Evolutionary conservation across 1,140 invertebrate genomes (phyloP).

Genomic region (Subanguina moxae): DNA sequence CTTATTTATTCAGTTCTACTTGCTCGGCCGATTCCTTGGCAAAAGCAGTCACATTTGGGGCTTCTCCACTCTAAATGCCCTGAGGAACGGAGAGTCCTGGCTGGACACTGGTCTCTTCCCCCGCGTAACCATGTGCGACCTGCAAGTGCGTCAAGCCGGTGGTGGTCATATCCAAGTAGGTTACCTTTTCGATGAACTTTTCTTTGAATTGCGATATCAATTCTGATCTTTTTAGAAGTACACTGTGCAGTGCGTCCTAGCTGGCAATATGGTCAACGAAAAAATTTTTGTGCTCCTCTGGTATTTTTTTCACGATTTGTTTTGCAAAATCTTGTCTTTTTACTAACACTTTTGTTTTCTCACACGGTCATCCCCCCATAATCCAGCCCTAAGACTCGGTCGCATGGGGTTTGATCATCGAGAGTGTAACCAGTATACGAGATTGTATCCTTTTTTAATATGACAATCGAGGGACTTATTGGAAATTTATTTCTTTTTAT

Average conservation of each 20-base stretch:
- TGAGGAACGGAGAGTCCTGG: conserved; percentile 35
- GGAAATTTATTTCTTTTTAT: conserved; percentile 49
- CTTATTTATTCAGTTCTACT: conserved; percentile 27
- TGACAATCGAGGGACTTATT: no score
- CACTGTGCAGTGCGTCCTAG: conserved; percentile 52
- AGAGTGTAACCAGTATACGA: no score
- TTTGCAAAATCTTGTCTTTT: no score
- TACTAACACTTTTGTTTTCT: conserved; percentile 14
- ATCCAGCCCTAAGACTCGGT: no score
- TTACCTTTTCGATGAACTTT: neutral
- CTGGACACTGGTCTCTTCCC: conserved; percentile 46
- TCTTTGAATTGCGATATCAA: neutral
- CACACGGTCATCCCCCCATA: conserved; percentile 22
- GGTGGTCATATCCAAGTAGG: neutral
- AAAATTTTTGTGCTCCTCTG: conserved; percentile 48
- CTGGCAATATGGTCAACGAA: conserved; percentile 54
- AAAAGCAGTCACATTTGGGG: conserved; percentile 25
- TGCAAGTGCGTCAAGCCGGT: neutral
- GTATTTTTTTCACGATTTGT: no score
- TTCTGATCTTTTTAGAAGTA: conserved; percentile 17
- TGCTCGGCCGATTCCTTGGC: conserved; percentile 32
- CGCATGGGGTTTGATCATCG: no score
- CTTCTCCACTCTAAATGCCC: conserved; percentile 22
- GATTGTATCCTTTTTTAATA: no score
- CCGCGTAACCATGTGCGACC: conserved; percentile 49